These are phyloP conservation scores for Suncus etruscus DNA, from an alignment of 2,113 vertebrate genomes.

Conservation along the genomic window DNA sequence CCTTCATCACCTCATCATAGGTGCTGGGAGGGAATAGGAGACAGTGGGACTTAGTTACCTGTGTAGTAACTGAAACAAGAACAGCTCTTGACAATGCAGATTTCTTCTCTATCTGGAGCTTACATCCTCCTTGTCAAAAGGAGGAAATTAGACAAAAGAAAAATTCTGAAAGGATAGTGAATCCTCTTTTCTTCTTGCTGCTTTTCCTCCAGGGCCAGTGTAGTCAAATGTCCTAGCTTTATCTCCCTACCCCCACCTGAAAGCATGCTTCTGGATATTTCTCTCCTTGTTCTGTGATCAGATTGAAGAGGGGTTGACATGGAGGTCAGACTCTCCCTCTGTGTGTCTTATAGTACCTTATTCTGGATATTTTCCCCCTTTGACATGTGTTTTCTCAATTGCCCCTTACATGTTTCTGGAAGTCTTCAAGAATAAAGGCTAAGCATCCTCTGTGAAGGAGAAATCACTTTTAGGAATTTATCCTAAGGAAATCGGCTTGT, in stretches of 20 bases:
- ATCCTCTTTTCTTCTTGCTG: constrained; percentile 6
- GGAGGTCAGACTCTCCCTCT: background rate
- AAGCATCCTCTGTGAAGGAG: background rate
- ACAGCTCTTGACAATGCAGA: background rate
- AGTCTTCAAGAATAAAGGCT: background rate
- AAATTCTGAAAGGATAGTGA: constrained; percentile 50
- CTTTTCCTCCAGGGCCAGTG: background rate
- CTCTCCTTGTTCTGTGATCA: background rate
- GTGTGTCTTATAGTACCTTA: background rate
- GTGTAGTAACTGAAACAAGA: constrained; percentile 37
- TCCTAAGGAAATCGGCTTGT: background rate
- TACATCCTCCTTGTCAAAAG: constrained; percentile 64
- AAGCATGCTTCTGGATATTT: background rate
- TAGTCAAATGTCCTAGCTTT: background rate
- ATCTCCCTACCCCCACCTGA: background rate
- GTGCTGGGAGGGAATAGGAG: background rate
- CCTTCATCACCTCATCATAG: background rate
- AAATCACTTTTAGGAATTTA: background rate
- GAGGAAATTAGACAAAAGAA: constrained; percentile 68
- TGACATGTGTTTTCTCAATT: background rate
- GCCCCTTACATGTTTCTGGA: background rate
- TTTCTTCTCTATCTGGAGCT: constrained; percentile 21
- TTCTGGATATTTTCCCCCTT: background rate
- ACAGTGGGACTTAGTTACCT: background rate
- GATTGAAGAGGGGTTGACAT: background rate